phyloP scores from a whole-genome alignment of 64 coral and sea anemone species.

The Actinia tenebrosa region DNA sequence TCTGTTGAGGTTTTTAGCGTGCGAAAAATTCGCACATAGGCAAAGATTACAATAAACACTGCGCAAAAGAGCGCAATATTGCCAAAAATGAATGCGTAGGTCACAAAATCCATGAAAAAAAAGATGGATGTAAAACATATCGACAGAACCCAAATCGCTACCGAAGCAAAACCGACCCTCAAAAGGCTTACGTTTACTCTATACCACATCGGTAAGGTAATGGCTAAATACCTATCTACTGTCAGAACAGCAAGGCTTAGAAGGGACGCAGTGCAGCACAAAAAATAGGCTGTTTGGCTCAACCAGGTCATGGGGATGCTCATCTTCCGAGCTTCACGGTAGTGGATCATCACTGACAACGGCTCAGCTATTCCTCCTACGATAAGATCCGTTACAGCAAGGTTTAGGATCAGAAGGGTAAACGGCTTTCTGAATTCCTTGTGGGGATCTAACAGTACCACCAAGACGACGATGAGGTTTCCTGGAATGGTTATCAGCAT shows the following conservation, averaged over 20 bases:
- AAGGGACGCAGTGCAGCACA: conserved; percentile 58
- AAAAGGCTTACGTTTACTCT: conserved; percentile 43
- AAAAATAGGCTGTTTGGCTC: conserved; percentile 47
- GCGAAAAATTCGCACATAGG: conserved; percentile 81
- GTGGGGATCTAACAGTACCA: conserved; percentile 43
- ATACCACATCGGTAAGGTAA: conserved; percentile 54
- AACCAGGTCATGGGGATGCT: conserved; percentile 41
- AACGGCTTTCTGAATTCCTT: conserved; percentile 59
- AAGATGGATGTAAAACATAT: conserved; percentile 48
- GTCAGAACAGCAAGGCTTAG: conserved; percentile 55
- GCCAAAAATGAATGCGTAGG: conserved; percentile 82
- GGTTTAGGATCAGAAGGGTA: conserved; percentile 45
- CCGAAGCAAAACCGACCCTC: conserved; percentile 24
- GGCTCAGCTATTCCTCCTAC: conserved; percentile 37
- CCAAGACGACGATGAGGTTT: conserved; percentile 56
- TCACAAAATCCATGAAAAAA: conserved; percentile 82
- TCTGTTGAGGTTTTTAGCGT: conserved; percentile 44
- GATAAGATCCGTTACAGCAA: conserved; percentile 57
- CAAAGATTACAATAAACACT: conserved; percentile 78
- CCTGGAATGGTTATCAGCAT: conserved; percentile 52
- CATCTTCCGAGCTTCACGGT: conserved; percentile 20
- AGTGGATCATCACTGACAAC: conserved; percentile 42
- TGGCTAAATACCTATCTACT: conserved; percentile 52
- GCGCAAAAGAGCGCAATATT: conserved; percentile 79
- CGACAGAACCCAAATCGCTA: conserved; percentile 60